Evolutionary conservation across 2,113 vertebrate genomes (phyloP).

Genomic region (Caloenas nicobarica): DNA sequence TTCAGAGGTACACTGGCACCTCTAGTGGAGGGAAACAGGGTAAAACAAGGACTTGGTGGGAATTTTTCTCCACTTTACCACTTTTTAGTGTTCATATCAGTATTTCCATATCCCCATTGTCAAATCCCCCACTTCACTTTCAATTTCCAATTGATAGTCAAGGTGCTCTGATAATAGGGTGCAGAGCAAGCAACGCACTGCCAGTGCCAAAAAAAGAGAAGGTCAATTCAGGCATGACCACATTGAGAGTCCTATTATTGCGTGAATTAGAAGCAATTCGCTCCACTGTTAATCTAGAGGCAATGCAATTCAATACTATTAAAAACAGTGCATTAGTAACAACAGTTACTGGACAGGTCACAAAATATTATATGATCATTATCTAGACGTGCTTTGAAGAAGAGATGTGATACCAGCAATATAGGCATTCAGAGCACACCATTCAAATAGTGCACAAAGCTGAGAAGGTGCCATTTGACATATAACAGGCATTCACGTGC

Average conservation of each 20-base stretch:
- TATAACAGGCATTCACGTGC: fast-evolving
- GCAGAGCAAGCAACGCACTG: not conserved
- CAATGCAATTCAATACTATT: not conserved
- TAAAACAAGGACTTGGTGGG: not conserved
- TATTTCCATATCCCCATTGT: not conserved
- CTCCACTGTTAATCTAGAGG: not conserved
- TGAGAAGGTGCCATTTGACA: not conserved
- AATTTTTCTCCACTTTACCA: not conserved
- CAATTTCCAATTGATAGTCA: not conserved
- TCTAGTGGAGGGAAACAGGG: not conserved
- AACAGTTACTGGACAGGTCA: not conserved
- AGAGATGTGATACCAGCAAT: not conserved
- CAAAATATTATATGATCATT: not conserved
- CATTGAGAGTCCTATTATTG: not conserved
- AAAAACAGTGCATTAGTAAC: not conserved
- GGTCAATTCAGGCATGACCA: not conserved
- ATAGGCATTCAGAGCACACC: not conserved
- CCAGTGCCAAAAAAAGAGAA: not conserved
- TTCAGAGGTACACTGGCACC: not conserved
- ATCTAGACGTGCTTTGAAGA: not conserved
- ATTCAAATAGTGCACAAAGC: not conserved
- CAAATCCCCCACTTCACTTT: not conserved
- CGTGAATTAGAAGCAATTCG: not conserved
- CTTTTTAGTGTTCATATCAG: not conserved
- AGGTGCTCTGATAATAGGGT: not conserved